These are phyloP conservation scores for Pseudomyrmex concolor DNA, from an alignment of 1,140 invertebrate genomes.

Conservation along the genomic window DNA sequence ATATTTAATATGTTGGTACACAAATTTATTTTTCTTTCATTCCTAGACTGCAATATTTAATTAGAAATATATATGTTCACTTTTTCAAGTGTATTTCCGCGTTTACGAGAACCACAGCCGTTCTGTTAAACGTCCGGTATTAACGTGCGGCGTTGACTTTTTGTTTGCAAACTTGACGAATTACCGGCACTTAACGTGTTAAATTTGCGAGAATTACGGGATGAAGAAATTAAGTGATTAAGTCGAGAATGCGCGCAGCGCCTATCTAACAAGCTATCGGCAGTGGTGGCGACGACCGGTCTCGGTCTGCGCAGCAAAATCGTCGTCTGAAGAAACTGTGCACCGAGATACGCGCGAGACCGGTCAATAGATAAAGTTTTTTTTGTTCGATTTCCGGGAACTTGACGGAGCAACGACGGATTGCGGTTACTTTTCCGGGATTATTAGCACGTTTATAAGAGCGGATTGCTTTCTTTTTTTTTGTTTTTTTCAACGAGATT, in stretches of 20 bases:
- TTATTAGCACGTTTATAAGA: slow-evolving; percentile 17
- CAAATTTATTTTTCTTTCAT: no score
- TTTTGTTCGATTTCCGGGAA: slow-evolving; percentile 25
- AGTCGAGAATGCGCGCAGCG: slow-evolving; percentile 21
- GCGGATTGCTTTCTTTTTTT: background rate
- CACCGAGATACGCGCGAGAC: background rate
- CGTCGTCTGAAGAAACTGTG: background rate
- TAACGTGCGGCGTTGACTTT: background rate
- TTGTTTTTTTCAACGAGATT: background rate
- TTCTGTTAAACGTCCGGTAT: background rate
- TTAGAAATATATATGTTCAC: slow-evolving; percentile 3
- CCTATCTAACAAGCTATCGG: slow-evolving; percentile 33
- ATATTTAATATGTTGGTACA: no score
- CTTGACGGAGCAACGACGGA: slow-evolving; percentile 20
- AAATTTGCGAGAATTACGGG: slow-evolving; percentile 9
- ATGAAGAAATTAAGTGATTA: slow-evolving; percentile 30
- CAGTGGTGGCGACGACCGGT: slow-evolving; percentile 41
- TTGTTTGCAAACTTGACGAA: slow-evolving; percentile 2
- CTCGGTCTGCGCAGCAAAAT: slow-evolving; percentile 13
- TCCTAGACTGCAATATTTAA: background rate
- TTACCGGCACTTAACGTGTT: slow-evolving; percentile 32
- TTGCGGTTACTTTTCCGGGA: slow-evolving; percentile 6
- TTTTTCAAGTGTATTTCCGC: no score
- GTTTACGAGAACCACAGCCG: no score
- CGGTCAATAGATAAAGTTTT: slow-evolving; percentile 27